Conservation (phyloP, 2,888 invertebrate species). For the Lydus trimaculatus region DNA sequence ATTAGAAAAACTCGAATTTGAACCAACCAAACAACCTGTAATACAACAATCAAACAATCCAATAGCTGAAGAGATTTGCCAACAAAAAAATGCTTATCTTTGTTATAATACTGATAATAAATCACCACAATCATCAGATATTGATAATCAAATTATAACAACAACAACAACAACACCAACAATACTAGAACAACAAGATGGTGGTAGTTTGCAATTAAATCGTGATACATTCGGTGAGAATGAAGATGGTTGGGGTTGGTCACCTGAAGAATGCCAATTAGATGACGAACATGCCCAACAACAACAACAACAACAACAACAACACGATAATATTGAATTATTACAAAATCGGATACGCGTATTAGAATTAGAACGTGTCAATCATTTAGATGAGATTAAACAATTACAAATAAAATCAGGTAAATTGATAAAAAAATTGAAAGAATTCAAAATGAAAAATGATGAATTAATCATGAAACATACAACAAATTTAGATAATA, state of each 20-base stretch:
- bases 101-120: slow-evolving; percentile 39
- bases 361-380: slow-evolving; percentile 66
- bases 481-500: slow-evolving; percentile 62
- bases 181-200: slow-evolving; percentile 31
- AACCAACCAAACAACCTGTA: slow-evolving; percentile 15
- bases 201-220: slow-evolving; percentile 14
- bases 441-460: slow-evolving; percentile 78
- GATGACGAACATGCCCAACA: slow-evolving; percentile 62
- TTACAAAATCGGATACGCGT: slow-evolving; percentile 67
- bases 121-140: slow-evolving; percentile 18
- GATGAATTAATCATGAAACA: slow-evolving; percentile 65
- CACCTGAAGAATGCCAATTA: slow-evolving; percentile 63
- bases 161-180: too few relatives aligned
- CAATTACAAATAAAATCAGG: slow-evolving; percentile 74
- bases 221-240: slow-evolving; percentile 53
- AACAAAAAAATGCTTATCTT: slow-evolving; percentile 49
- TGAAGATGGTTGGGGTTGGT: slow-evolving; percentile 71
- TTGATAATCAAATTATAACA: slow-evolving; percentile 39
- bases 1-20: slow-evolving; percentile 26
- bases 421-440: slow-evolving; percentile 84
- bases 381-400: slow-evolving; percentile 69
- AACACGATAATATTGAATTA: slow-evolving; percentile 59
- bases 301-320: too few relatives aligned
- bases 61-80: slow-evolving; percentile 44
- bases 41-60: slow-evolving; percentile 18